Evolutionary conservation across 2,113 vertebrate genomes (phyloP).

Genomic region (Cercopithecus mona): DNA sequence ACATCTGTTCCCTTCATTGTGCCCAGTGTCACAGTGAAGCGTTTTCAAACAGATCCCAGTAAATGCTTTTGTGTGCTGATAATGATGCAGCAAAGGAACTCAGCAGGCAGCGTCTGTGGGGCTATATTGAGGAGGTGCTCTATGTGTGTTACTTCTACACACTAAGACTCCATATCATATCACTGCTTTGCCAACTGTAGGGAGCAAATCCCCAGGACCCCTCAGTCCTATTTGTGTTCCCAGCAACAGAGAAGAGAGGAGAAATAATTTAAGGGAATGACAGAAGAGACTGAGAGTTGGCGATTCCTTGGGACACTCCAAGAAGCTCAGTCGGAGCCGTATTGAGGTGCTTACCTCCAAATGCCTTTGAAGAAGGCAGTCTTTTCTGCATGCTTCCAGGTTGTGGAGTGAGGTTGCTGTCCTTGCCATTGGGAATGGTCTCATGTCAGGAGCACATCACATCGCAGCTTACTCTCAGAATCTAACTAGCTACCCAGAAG

Average conservation of each 20-base stretch:
- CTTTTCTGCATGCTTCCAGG: not conserved
- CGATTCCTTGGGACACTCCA: not conserved
- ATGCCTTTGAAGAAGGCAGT: not conserved
- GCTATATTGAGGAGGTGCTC: not conserved
- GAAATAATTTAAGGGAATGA: not conserved
- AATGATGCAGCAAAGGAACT: conserved; percentile 16
- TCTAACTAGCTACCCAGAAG: not conserved
- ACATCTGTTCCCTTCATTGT: conserved; percentile 67
- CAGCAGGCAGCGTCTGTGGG: not conserved
- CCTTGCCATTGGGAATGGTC: not conserved
- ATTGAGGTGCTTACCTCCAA: not conserved
- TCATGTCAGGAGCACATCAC: not conserved
- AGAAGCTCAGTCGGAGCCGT: not conserved
- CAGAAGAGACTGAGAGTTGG: not conserved
- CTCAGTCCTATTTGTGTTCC: not conserved
- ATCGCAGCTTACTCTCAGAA: not conserved
- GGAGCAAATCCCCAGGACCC: not conserved
- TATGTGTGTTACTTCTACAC: not conserved
- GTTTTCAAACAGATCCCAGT: conserved; percentile 4
- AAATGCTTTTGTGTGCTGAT: not conserved
- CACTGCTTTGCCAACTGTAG: not conserved
- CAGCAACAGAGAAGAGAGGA: not conserved
- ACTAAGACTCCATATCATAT: not conserved
- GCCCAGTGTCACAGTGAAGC: not conserved
- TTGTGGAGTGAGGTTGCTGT: not conserved